Conservation (phyloP, 2,113 vertebrate species). For the Sander lucioperca region DNA sequence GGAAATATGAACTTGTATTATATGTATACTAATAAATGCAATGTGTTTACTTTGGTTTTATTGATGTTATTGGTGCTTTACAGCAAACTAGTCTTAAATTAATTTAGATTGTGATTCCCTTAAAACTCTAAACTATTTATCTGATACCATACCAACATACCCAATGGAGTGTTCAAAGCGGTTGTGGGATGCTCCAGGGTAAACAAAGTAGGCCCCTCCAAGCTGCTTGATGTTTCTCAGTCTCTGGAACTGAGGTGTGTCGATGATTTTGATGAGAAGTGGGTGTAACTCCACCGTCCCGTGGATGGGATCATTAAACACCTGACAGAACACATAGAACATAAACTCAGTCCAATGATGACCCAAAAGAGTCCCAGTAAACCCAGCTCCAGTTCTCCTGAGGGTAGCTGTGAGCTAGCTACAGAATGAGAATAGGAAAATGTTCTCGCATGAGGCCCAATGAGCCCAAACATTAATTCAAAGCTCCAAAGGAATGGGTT, state of each 20-base stretch:
- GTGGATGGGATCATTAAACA: conserved; percentile 96
- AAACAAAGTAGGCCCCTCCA: conserved; percentile 92
- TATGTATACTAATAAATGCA: background rate
- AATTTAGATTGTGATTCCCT: background rate
- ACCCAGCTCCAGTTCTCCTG: background rate
- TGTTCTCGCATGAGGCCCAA: background rate
- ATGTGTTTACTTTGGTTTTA: background rate
- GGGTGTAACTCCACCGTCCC: conserved; percentile 92
- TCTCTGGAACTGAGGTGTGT: conserved; percentile 95
- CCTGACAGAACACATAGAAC: conserved; percentile 77
- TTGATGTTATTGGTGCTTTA: background rate
- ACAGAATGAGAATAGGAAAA: no score
- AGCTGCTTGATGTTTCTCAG: conserved; percentile 94
- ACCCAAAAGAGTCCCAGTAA: background rate
- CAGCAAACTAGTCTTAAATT: background rate
- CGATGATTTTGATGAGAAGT: conserved; percentile 91
- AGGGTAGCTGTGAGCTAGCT: background rate
- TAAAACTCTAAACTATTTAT: background rate
- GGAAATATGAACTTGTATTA: background rate
- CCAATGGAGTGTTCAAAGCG: conserved; percentile 95
- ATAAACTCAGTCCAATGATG: background rate
- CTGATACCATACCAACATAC: conserved; percentile 47
- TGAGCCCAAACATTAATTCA: background rate
- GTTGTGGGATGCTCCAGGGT: conserved; percentile 95
- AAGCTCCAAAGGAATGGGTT: background rate